phyloP scores from a whole-genome alignment of 2,113 vertebrate species.

The Archilochus colubris region DNA sequence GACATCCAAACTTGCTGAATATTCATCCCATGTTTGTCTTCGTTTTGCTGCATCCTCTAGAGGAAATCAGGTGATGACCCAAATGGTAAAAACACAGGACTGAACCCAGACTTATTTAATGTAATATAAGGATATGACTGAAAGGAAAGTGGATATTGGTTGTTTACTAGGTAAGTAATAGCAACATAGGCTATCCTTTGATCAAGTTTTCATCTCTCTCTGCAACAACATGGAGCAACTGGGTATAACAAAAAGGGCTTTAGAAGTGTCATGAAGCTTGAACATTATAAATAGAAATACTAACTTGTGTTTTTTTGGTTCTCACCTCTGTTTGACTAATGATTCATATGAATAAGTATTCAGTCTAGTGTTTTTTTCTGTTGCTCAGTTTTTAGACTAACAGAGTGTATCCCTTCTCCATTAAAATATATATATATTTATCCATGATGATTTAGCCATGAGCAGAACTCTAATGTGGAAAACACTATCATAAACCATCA shows the following conservation, averaged over 20 bases:
- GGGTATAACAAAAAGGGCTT: constrained; percentile 41
- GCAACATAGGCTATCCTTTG: constrained; percentile 23
- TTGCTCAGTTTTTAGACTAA: constrained; percentile 48
- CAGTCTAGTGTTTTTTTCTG: constrained; percentile 49
- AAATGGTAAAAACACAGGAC: constrained; percentile 10
- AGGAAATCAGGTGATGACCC: background rate
- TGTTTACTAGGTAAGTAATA: constrained; percentile 29
- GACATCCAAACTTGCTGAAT: background rate
- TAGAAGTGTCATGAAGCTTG: constrained; percentile 2
- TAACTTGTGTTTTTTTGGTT: constrained; percentile 40
- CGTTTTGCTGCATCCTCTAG: background rate
- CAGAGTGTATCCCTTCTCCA: constrained; percentile 46
- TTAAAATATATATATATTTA: constrained; percentile 42
- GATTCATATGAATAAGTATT: constrained; percentile 54
- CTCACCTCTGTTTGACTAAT: constrained; percentile 56
- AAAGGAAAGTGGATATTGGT: background rate
- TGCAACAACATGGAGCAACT: constrained; percentile 5
- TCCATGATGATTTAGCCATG: background rate
- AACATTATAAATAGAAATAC: constrained; percentile 65
- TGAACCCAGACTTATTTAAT: constrained; percentile 14
- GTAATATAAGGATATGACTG: constrained; percentile 27
- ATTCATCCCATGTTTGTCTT: background rate
- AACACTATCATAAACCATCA: constrained; percentile 42
- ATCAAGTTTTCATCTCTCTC: constrained; percentile 4
- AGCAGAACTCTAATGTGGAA: constrained; percentile 36